phyloP scores from a whole-genome alignment of 2,797 vertebrate species.

The Podarcis lilfordi region DNA sequence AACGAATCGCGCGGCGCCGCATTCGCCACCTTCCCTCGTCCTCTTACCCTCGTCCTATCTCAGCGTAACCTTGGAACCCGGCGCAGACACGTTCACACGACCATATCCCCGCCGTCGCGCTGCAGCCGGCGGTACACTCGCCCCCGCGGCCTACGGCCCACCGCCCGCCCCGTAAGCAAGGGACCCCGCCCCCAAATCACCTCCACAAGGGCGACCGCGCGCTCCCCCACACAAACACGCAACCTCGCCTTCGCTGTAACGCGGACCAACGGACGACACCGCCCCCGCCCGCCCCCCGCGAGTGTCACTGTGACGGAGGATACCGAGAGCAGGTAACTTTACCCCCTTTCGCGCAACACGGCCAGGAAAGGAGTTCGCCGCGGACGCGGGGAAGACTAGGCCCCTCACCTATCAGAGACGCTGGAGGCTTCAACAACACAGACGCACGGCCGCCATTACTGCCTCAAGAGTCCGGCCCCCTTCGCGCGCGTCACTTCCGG shows the following conservation, averaged over 20 bases:
- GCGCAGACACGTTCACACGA: accelerated
- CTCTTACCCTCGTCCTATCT: not conserved
- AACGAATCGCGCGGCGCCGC: not conserved
- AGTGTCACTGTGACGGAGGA: no score
- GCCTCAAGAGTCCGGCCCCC: not conserved
- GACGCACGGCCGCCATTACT: conserved; percentile 21
- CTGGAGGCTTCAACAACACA: conserved; percentile 38
- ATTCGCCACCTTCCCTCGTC: not conserved
- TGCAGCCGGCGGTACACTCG: accelerated
- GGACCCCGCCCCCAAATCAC: not conserved
- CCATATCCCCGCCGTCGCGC: no score
- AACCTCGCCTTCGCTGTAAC: not conserved
- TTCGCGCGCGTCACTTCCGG: conserved; percentile 55
- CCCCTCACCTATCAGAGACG: conserved; percentile 41
- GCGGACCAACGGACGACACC: not conserved
- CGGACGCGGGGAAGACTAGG: no score
- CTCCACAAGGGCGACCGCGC: not conserved
- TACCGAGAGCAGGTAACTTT: no score
- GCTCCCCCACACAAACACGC: not conserved
- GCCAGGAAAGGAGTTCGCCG: not conserved
- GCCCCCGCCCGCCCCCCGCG: not conserved
- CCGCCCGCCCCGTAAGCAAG: not conserved
- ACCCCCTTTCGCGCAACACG: not conserved
- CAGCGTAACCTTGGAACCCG: no score
- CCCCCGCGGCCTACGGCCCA: not conserved